phyloP scores from a whole-genome alignment of 1,140 invertebrate species.

The Pogonomyrmex californicus region DNA sequence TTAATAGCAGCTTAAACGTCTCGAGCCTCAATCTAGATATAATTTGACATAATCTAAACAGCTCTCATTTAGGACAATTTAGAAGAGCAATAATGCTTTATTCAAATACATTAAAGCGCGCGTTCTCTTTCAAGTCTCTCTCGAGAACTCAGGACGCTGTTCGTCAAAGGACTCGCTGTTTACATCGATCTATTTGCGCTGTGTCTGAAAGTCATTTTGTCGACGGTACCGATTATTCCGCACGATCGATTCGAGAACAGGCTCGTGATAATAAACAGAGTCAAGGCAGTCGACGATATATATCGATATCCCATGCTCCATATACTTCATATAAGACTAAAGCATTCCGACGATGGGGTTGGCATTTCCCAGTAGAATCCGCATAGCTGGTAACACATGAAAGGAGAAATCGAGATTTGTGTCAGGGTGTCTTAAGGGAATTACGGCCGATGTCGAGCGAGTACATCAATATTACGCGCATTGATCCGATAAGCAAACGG shows the following conservation, averaged over 20 bases:
- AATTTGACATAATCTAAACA: background rate
- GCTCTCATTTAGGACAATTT: background rate
- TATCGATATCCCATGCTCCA: conserved; percentile 9
- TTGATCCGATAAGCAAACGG: conserved; percentile 32
- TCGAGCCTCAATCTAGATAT: background rate
- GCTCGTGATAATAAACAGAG: conserved; percentile 18
- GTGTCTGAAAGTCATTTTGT: background rate
- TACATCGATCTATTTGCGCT: background rate
- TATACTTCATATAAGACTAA: background rate
- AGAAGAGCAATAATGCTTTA: background rate
- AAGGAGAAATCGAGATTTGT: conserved; percentile 38
- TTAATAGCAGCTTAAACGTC: background rate
- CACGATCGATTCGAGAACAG: conserved; percentile 15
- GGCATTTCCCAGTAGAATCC: background rate
- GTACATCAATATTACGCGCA: conserved; percentile 29
- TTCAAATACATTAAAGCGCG: background rate
- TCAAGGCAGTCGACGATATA: background rate
- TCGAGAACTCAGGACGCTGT: background rate
- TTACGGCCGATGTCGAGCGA: conserved; percentile 4
- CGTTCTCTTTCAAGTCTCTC: background rate
- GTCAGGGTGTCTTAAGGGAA: conserved; percentile 24
- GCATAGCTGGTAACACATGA: background rate
- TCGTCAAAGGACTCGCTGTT: background rate
- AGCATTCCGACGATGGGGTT: background rate
- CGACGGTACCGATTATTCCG: conserved; percentile 12